These are phyloP conservation scores for Planiliza haematocheilus DNA, from an alignment of 2,113 vertebrate species.

Conservation along the genomic window DNA sequence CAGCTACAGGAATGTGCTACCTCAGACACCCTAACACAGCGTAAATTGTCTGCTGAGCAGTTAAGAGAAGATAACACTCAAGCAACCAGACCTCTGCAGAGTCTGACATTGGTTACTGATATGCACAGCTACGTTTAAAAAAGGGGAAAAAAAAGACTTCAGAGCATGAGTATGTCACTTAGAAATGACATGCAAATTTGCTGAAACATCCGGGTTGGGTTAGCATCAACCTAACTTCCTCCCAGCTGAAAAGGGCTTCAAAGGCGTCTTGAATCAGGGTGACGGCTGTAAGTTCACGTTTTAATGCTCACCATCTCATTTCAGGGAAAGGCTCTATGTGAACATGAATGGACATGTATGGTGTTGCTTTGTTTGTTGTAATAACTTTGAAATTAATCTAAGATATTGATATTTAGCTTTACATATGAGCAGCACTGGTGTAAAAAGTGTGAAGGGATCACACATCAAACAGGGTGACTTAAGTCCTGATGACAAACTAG, in stretches of 20 bases:
- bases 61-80: background rate
- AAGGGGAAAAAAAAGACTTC: background rate
- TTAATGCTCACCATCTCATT: background rate
- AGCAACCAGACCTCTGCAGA: background rate
- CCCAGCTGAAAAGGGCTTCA: constrained; percentile 5
- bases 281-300: background rate
- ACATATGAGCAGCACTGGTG: background rate
- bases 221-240: constrained; percentile 60
- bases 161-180: constrained; percentile 1
- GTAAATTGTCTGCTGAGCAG: constrained; percentile 34
- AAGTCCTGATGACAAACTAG: background rate
- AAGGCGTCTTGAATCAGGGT: background rate
- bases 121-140: background rate
- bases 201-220: constrained; percentile 65
- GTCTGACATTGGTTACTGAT: background rate
- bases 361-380: background rate
- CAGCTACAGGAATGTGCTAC: constrained; percentile 57
- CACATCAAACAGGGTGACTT: constrained; percentile 20
- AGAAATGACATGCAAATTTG: constrained; percentile 43
- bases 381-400: background rate
- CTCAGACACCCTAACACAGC: constrained; percentile 31
- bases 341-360: background rate
- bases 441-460: background rate
- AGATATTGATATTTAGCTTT: constrained; percentile 6
- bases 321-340: too few species aligned